Evolutionary conservation across 2,113 vertebrate genomes (phyloP).

Genomic region (Chelonoidis abingdonii): DNA sequence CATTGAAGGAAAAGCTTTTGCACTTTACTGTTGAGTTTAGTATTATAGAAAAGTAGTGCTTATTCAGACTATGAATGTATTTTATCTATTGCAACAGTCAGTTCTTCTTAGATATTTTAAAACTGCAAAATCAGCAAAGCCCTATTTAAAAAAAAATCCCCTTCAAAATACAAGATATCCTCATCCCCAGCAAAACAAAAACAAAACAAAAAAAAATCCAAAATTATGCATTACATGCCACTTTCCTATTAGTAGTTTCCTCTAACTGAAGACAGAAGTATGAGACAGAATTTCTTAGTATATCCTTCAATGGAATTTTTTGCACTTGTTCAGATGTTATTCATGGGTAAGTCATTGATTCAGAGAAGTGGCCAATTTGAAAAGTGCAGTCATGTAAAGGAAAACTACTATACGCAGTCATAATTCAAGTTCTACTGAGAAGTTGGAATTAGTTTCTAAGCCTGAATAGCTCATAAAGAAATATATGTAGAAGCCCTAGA

Average conservation of each 20-base stretch:
- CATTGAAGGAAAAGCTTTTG: not conserved
- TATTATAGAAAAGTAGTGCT: not conserved
- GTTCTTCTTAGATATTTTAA: not conserved
- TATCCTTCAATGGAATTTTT: not conserved
- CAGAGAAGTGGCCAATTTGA: not conserved
- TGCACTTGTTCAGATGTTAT: not conserved
- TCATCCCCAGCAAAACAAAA: not conserved
- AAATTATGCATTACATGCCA: not conserved
- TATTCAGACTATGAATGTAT: not conserved
- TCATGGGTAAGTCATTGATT: not conserved
- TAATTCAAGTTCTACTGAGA: not conserved
- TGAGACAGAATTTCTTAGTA: not conserved
- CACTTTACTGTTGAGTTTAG: not conserved
- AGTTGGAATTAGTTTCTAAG: not conserved
- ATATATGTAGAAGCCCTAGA: not conserved
- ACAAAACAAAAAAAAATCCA: accelerated
- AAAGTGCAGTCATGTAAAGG: not conserved
- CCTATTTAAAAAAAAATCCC: accelerated
- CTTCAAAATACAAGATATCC: not conserved
- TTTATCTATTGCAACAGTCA: not conserved
- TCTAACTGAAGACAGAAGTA: not conserved
- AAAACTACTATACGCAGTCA: not conserved
- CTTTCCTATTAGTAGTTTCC: not conserved
- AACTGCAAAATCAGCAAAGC: not conserved
- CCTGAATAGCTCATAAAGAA: not conserved